Percentiles rank a stretch among this genome's conserved stretches.
Conservation (phyloP, 1,140 invertebrate species). For the Antheraea pernyi region DNA sequence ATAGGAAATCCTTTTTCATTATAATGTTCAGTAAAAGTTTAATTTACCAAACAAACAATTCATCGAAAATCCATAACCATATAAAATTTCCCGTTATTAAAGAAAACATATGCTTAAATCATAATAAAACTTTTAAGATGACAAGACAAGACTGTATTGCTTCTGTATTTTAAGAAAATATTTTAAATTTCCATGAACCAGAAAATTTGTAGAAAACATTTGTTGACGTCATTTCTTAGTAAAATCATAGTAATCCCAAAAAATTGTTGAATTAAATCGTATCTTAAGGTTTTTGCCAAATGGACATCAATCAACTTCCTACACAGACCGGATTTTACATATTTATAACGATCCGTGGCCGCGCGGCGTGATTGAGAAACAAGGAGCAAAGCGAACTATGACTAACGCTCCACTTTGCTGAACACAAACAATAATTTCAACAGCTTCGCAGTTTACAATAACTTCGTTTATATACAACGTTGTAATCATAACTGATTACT, state of each 20-base stretch:
- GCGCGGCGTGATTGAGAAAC: neutral
- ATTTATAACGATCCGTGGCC: constrained; percentile 12
- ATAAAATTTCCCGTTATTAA: neutral
- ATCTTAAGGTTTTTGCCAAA: neutral
- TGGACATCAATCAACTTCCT: constrained; percentile 17
- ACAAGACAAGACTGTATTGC: neutral
- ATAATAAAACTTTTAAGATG: neutral
- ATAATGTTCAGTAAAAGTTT: neutral
- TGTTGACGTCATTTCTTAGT: constrained; percentile 21
- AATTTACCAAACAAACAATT: neutral
- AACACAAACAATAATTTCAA: constrained; percentile 22
- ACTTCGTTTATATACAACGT: neutral
- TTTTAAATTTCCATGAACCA: constrained; percentile 18
- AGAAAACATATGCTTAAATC: neutral
- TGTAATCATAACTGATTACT: constrained; percentile 4
- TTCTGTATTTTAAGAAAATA: neutral
- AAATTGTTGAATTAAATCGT: constrained; percentile 10
- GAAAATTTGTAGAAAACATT: constrained; percentile 16
- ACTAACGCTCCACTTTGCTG: constrained; percentile 15
- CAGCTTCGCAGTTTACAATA: constrained; percentile 15
- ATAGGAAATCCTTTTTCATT: neutral
- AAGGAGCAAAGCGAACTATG: constrained; percentile 5
- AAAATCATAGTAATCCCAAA: constrained; percentile 15
- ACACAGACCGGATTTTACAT: constrained; percentile 18
- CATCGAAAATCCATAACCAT: neutral